Evolutionary conservation across 2,888 invertebrate genomes (phyloP).

Genomic region (Odontomyia ornata): DNA sequence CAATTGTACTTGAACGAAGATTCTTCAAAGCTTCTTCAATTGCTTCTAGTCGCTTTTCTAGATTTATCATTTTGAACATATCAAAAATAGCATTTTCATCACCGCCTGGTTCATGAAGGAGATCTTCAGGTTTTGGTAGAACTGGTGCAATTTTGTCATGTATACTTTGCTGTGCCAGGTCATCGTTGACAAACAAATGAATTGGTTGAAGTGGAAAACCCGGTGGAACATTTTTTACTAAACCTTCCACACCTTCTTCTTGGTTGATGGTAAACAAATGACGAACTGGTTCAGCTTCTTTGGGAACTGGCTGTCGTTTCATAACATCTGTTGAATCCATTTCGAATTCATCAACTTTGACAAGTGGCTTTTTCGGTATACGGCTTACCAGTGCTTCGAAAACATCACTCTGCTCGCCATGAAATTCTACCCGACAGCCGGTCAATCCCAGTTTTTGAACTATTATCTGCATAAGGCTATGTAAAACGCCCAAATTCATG

Average conservation of each 20-base stretch:
- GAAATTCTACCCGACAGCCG: conserved; percentile 36
- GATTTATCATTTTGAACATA: conserved; percentile 40
- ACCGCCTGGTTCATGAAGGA: not conserved
- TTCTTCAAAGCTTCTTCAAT: conserved; percentile 36
- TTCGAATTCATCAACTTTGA: conserved; percentile 36
- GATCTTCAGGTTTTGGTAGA: conserved; percentile 28
- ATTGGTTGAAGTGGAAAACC: conserved; percentile 40
- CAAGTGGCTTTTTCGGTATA: not conserved
- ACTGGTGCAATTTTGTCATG: conserved; percentile 29
- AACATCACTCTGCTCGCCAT: conserved; percentile 29
- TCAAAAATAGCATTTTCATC: conserved; percentile 11
- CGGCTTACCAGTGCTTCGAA: conserved; percentile 24
- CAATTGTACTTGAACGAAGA: not conserved
- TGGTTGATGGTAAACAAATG: conserved; percentile 11
- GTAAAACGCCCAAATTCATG: conserved; percentile 57
- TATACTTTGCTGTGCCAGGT: conserved; percentile 26
- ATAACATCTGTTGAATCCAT: not conserved
- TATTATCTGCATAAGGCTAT: conserved; percentile 58
- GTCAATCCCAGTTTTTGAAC: conserved; percentile 56
- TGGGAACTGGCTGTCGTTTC: conserved; percentile 4
- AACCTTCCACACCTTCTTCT: not conserved
- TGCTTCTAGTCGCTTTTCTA: conserved; percentile 41
- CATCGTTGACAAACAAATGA: not conserved
- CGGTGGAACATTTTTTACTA: not conserved
- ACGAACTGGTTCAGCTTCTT: not conserved